Evolutionary conservation across 1,140 invertebrate genomes (phyloP).

Genomic region (Zaprionus lachaisei): DNA sequence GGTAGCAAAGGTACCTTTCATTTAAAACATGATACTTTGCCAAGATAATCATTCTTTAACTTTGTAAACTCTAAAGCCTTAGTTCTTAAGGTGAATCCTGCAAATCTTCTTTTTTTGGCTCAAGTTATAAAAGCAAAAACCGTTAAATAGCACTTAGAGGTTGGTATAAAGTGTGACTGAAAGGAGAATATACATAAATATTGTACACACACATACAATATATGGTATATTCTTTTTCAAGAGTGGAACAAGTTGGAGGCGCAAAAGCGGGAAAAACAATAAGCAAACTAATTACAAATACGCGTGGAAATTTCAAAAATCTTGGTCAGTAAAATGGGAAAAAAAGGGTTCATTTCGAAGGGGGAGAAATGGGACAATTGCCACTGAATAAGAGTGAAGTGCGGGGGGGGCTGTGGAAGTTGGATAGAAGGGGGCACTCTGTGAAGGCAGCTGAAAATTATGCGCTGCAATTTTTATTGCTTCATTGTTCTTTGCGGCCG

Average conservation of each 20-base stretch:
- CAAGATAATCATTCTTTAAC: no score
- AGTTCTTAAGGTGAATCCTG: no score
- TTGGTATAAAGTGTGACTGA: background rate
- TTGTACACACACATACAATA: background rate
- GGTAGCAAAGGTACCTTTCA: no score
- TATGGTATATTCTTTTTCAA: slow-evolving; percentile 11
- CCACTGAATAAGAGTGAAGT: background rate
- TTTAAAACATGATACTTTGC: no score
- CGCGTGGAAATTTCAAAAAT: slow-evolving; percentile 72
- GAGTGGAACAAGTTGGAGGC: slow-evolving; percentile 2
- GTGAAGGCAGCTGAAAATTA: slow-evolving; percentile 66
- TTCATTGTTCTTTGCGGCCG: slow-evolving; percentile 75
- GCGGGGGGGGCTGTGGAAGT: background rate
- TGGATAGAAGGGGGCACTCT: background rate
- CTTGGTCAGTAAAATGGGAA: background rate
- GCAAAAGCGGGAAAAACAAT: slow-evolving; percentile 56
- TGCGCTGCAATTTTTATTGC: slow-evolving; percentile 83
- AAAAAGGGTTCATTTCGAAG: slow-evolving; percentile 60
- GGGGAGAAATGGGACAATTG: slow-evolving; percentile 5
- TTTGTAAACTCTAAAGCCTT: no score
- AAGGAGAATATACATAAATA: slow-evolving; percentile 1
- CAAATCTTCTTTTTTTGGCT: background rate
- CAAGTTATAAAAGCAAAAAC: background rate
- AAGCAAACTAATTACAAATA: slow-evolving; percentile 80
- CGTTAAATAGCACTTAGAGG: slow-evolving; percentile 10